A percentile compares a stretch with the other conserved stretches of the same genome.
Conservation (phyloP, 2,113 vertebrate genomes). For the Melozone crissalis region DNA sequence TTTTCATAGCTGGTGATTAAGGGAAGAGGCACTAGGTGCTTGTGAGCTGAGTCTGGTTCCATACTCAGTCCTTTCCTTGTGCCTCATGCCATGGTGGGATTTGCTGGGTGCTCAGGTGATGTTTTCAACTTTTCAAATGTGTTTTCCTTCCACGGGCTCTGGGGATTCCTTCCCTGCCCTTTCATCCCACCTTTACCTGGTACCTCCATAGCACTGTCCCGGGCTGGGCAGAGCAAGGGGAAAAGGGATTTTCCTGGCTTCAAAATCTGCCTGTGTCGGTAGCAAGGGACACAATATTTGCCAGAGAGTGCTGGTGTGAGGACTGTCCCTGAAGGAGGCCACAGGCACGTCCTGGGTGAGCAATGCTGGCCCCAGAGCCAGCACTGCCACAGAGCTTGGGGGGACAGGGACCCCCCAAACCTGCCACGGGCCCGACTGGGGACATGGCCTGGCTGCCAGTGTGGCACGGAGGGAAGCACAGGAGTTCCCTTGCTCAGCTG, state of each 20-base stretch:
- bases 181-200: background rate
- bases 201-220: background rate
- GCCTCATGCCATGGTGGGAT: background rate
- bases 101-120: background rate
- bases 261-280: rapidly evolving
- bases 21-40: background rate
- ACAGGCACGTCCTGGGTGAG: background rate
- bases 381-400: rapidly evolving
- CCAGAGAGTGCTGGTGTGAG: rapidly evolving
- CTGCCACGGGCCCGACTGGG: background rate
- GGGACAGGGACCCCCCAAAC: background rate
- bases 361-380: background rate
- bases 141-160: background rate
- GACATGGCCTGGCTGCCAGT: rapidly evolving
- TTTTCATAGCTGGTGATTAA: background rate
- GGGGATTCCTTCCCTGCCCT: background rate
- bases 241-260: background rate
- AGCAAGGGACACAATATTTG: rapidly evolving
- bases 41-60: background rate
- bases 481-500: background rate
- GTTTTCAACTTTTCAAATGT: rapidly evolving
- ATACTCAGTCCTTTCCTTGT: background rate
- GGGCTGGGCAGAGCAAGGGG: background rate
- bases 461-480: background rate
- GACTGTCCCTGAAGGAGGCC: background rate